These are phyloP conservation scores for Pseudorhiza aurosa DNA, from an alignment of 30 jellyfish, hydroid and myxozoan genomes.

Conservation along the genomic window DNA sequence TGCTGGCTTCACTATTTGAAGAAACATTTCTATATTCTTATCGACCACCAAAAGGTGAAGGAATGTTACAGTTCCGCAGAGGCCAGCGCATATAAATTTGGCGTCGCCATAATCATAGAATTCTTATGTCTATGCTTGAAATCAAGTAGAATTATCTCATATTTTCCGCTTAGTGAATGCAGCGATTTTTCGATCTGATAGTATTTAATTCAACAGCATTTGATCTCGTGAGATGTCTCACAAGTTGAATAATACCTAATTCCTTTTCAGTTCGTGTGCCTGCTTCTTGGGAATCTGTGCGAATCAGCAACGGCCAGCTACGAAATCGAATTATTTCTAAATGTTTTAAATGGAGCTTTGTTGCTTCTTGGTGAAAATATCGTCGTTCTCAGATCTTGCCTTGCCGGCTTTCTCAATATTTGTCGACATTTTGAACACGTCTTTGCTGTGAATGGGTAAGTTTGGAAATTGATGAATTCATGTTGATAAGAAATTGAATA, in stretches of 20 bases:
- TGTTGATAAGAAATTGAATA: no score
- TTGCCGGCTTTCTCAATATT: constrained; percentile 78
- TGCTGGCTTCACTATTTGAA: no score
- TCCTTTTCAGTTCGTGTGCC: constrained; percentile 69
- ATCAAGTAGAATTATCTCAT: no score
- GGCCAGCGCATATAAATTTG: no score
- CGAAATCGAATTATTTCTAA: constrained; percentile 73
- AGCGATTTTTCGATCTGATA: background rate
- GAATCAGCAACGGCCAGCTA: constrained; percentile 68
- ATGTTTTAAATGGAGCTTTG: constrained; percentile 91
- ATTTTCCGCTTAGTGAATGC: no score
- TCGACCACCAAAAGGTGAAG: no score
- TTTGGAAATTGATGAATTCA: no score
- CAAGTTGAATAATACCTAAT: background rate
- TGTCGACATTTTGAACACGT: constrained; percentile 77
- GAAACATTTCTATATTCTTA: no score
- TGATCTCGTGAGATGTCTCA: background rate
- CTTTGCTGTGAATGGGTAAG: constrained; percentile 92
- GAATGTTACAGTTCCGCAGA: no score
- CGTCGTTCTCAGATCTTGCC: constrained; percentile 72
- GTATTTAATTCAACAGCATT: background rate
- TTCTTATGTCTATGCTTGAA: no score
- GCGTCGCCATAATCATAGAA: no score
- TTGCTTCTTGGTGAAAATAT: constrained; percentile 87
- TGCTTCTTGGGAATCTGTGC: constrained; percentile 54